phyloP scores from a whole-genome alignment of 2,797 vertebrate genomes.

The Acanthis flammea region DNA sequence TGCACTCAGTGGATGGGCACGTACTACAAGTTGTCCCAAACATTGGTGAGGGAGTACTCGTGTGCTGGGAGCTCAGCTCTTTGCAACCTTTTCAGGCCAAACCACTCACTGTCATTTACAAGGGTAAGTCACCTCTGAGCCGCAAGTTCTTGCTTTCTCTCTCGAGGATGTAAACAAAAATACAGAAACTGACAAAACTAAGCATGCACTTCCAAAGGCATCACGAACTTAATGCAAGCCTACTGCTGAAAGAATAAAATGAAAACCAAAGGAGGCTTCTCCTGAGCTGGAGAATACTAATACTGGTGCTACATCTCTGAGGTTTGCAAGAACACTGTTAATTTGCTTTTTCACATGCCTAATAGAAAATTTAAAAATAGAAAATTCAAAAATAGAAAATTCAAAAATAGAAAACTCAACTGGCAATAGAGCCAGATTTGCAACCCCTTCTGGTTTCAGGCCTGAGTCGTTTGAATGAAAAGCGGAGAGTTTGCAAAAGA shows the following conservation, averaged over 20 bases:
- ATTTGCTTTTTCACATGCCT: background rate
- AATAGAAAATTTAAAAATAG: background rate
- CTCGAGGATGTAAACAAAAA: background rate
- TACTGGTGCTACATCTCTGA: background rate
- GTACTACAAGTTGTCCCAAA: background rate
- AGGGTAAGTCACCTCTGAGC: background rate
- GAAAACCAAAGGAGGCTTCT: background rate
- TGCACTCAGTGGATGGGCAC: background rate
- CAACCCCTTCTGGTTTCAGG: background rate
- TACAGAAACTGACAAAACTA: background rate
- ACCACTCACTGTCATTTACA: background rate
- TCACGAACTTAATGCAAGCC: background rate
- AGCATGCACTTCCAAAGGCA: background rate
- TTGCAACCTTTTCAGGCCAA: background rate
- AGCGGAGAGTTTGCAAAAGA: background rate
- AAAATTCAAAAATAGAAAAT: background rate
- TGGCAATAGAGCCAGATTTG: background rate
- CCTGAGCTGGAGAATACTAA: background rate
- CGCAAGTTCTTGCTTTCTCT: background rate
- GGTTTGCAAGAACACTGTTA: background rate
- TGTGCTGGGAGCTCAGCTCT: background rate
- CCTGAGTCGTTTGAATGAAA: background rate
- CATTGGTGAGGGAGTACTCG: accelerated
- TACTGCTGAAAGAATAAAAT: background rate
- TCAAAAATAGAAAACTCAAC: background rate